Evolutionary conservation across 2,888 invertebrate genomes (phyloP).

Genomic region (Pammene fasciana): DNA sequence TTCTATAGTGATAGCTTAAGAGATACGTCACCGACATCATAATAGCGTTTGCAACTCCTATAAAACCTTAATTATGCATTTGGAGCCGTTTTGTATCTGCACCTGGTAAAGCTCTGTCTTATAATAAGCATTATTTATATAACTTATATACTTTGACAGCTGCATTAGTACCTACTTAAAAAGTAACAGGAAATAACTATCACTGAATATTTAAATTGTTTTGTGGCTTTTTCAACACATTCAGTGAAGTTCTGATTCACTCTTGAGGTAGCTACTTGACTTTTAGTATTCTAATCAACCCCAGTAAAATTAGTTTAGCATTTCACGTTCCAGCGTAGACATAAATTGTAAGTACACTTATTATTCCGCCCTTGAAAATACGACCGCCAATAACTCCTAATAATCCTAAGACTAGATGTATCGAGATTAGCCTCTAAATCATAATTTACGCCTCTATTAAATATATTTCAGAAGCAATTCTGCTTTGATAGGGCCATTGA

Average conservation of each 20-base stretch:
- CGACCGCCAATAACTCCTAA: slow-evolving; percentile 17
- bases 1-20: no score
- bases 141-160: no score
- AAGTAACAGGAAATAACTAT: no score
- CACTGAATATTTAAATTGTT: no score
- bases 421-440: slow-evolving; percentile 30
- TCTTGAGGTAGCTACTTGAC: neutral
- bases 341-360: slow-evolving; percentile 4
- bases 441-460: slow-evolving; percentile 26
- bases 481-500: slow-evolving; percentile 25
- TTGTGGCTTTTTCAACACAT: no score
- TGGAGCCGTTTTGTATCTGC: no score
- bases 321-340: slow-evolving; percentile 7
- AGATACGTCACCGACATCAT: no score
- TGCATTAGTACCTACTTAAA: no score
- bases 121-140: no score
- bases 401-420: slow-evolving; percentile 30
- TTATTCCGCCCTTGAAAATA: slow-evolving; percentile 21
- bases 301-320: slow-evolving; percentile 1
- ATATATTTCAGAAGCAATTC: slow-evolving; percentile 17
- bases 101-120: no score
- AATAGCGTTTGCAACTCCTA: no score
- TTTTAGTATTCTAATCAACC: neutral
- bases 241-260: neutral
- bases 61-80: no score